phyloP scores from a whole-genome alignment of 2,797 vertebrate genomes.

The Sebastes vulpes region DNA sequence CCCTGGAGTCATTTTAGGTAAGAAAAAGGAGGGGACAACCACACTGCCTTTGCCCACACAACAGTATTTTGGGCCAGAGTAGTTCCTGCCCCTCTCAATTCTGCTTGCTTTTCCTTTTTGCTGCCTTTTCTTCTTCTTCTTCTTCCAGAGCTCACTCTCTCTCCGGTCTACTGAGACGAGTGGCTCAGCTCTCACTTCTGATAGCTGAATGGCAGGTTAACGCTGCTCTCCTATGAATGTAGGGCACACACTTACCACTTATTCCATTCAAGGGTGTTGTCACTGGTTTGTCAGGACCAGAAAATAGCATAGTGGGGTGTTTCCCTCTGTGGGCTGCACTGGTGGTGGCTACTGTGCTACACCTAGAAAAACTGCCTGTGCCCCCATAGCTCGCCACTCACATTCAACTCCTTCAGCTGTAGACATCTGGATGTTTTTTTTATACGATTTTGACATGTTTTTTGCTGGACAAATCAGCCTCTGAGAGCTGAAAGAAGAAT shows the following conservation, averaged over 20 bases:
- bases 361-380: conserved; percentile 56
- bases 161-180: conserved; percentile 44
- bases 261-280: conserved; percentile 66
- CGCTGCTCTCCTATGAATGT: conserved; percentile 82
- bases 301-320: conserved; percentile 46
- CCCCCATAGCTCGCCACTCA: conserved; percentile 45
- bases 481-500: conserved; percentile 71
- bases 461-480: conserved; percentile 78
- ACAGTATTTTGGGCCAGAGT: conserved; percentile 64
- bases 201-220: conserved; percentile 67
- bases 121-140: conserved; percentile 70
- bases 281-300: conserved; percentile 55
- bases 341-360: conserved; percentile 57
- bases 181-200: conserved; percentile 52
- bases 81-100: conserved; percentile 55
- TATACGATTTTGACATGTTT: conserved; percentile 77
- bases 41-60: conserved; percentile 75
- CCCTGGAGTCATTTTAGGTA: conserved; percentile 56
- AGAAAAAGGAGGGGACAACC: conserved; percentile 57
- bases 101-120: conserved; percentile 68
- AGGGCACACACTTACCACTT: conserved; percentile 74
- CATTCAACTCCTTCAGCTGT: conserved; percentile 68
- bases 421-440: conserved; percentile 83
- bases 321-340: conserved; percentile 59
- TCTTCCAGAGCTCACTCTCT: conserved; percentile 62